phyloP scores from a whole-genome alignment of 2,888 invertebrate species.

The Schizaphis graminum region DNA sequence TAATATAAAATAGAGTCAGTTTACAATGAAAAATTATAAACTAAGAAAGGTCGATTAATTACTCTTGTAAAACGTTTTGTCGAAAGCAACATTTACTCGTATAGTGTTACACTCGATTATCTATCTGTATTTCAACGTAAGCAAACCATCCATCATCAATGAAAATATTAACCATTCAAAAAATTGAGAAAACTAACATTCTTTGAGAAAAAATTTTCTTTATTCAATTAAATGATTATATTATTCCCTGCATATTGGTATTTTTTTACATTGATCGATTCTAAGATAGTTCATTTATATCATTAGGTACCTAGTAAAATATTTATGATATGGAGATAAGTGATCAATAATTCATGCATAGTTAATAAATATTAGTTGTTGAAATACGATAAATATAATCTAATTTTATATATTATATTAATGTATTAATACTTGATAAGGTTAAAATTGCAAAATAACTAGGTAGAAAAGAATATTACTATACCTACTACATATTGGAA shows the following conservation, averaged over 20 bases:
- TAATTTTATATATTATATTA: background rate
- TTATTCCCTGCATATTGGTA: background rate
- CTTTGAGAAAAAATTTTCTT: background rate
- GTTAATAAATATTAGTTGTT: background rate
- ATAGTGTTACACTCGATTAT: background rate
- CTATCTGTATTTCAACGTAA: background rate
- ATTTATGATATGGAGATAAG: background rate
- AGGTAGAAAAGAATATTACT: background rate
- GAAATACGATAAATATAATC: background rate
- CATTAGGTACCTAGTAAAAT: background rate
- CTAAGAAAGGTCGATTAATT: background rate
- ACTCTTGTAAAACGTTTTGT: slow-evolving; percentile 7
- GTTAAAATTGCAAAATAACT: background rate
- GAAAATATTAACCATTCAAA: background rate
- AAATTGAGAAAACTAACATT: background rate
- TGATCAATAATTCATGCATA: background rate
- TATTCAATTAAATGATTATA: background rate
- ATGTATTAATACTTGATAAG: background rate
- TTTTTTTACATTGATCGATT: background rate
- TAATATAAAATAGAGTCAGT: background rate
- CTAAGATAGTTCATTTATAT: background rate
- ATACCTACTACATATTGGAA: background rate
- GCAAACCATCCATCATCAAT: background rate
- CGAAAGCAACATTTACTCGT: background rate
- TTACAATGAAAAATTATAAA: background rate